Evolutionary conservation across 2,888 invertebrate species (phyloP).

Genomic region (Dusona sp.): DNA sequence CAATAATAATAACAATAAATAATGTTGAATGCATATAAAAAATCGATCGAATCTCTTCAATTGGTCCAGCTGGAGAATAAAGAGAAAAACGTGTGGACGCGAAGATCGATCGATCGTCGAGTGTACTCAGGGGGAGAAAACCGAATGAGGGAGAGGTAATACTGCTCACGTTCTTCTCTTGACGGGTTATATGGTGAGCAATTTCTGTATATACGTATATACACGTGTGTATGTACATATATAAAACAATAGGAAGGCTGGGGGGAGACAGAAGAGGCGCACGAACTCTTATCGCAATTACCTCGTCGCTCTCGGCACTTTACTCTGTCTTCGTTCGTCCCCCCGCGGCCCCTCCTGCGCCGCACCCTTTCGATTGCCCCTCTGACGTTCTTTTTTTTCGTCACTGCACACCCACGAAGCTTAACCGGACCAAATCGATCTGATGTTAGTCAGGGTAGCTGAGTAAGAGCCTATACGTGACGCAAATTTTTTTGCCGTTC

Average conservation of each 20-base stretch:
- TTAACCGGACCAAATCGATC: constrained; percentile 70
- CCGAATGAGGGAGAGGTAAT: constrained; percentile 31
- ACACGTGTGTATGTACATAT: background rate
- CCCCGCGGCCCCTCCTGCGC: background rate
- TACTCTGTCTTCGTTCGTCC: constrained; percentile 37
- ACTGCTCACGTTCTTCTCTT: constrained; percentile 24
- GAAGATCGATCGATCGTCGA: constrained; percentile 62
- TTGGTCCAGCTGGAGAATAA: constrained; percentile 49
- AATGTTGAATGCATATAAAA: background rate
- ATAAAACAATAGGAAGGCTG: constrained; percentile 5
- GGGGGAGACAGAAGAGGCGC: constrained; percentile 60
- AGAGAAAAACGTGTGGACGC: constrained; percentile 33
- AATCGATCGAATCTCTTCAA: constrained; percentile 34
- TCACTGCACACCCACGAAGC: constrained; percentile 10
- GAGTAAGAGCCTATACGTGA: constrained; percentile 72
- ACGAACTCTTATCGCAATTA: constrained; percentile 75
- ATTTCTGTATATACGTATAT: constrained; percentile 23
- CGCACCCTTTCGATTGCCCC: background rate
- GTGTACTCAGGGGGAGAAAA: constrained; percentile 14
- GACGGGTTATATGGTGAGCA: constrained; percentile 46
- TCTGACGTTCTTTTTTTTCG: constrained; percentile 22
- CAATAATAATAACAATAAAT: background rate
- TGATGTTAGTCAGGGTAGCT: constrained; percentile 64
- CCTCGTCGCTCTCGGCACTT: constrained; percentile 69
- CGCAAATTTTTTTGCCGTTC: constrained; percentile 63